Base-by-base conservation (phyloP, 2,888 invertebrate genomes). In the Amphipyra berbera region DNA sequence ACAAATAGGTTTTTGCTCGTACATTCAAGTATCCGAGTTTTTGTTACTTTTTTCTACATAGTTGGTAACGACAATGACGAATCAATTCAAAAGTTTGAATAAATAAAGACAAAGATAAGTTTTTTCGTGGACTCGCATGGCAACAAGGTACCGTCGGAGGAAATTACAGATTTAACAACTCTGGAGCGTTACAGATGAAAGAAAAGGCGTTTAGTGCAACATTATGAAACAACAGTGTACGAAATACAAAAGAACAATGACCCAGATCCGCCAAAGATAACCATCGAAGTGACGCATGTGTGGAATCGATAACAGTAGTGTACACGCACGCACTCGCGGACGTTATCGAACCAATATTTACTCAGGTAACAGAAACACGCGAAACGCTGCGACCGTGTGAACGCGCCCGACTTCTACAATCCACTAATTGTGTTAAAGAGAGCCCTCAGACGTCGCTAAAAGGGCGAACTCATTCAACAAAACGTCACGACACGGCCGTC, bases 161-260 rank as follows among this genome's bases (percentile, higher is more conserved):
- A 49, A 45, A 55, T 35, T 42, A 54, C 30, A 54, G 8, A 35
- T 48, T 52, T 27, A 45, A 47, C 35, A 38, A 54, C 67, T 68
- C 12, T 58, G 67, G 61, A 62, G 65, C 52, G 42, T 66, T 66
- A 63, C 72, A 75, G 57, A 61, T 63, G 63, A 50, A 74, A 62
- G 58, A 79, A 73, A 76, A 73, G 47, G 55, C 61, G 70, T 80
- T 80, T 60, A 72, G 73, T 78, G 76, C 79, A 84, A 80, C 79
- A 73, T 84, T 83, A 85, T 87, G 82, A 84, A 87, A 85, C 80
- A 66, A 65, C 70, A 76, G 59, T 70, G 84, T 78, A 85, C 82
- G 83, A 90, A 90, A 87, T 88, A 91, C 88, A 90, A 94, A 93
- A 91, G 92, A 95, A 93, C 93, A 94, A 93, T 94, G 95, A 95